A percentile compares a stretch with the other conserved stretches of the same genome.
Evolutionary conservation across 2,113 vertebrate genomes (phyloP).

Genomic region (Protomyctophum bolini): DNA sequence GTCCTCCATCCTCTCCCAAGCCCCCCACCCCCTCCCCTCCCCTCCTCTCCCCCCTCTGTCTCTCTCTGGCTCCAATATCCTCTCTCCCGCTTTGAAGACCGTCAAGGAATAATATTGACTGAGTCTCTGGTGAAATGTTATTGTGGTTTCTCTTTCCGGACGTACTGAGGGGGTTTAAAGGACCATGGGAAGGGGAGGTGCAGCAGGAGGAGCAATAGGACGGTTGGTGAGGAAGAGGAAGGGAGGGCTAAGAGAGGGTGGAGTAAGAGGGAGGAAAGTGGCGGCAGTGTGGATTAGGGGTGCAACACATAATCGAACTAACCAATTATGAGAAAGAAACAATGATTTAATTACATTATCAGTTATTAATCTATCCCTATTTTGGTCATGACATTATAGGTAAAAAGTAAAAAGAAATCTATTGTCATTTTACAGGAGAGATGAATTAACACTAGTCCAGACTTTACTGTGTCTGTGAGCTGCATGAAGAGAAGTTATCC

Average conservation of each 20-base stretch:
- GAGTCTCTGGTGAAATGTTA: slow-evolving; percentile 73
- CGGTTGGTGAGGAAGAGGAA: not conserved
- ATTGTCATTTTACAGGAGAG: too few species aligned
- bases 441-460: too few species aligned
- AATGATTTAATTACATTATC: too few species aligned
- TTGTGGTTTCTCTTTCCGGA: slow-evolving; percentile 72
- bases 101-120: slow-evolving; percentile 72
- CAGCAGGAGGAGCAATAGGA: not conserved
- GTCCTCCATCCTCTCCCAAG: slow-evolving; percentile 30
- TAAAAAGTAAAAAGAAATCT: too few species aligned
- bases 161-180: slow-evolving; percentile 37
- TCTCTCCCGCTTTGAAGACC: slow-evolving; percentile 71
- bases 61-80: slow-evolving; percentile 60
- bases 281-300: too few species aligned
- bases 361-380: too few species aligned
- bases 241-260: slow-evolving; percentile 8
- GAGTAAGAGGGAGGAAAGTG: not conserved
- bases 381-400: not conserved
- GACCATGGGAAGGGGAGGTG: not conserved
- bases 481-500: not conserved
- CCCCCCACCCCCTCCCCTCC: slow-evolving; percentile 19
- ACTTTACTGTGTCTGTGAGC: not conserved
- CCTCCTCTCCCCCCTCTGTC: slow-evolving; percentile 27
- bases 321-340: too few species aligned
- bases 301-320: too few species aligned